Percentiles rank a stretch among this genome's conserved stretches.
Conservation (phyloP, 2,113 vertebrate genomes). For the Atractosteus spatula region DNA sequence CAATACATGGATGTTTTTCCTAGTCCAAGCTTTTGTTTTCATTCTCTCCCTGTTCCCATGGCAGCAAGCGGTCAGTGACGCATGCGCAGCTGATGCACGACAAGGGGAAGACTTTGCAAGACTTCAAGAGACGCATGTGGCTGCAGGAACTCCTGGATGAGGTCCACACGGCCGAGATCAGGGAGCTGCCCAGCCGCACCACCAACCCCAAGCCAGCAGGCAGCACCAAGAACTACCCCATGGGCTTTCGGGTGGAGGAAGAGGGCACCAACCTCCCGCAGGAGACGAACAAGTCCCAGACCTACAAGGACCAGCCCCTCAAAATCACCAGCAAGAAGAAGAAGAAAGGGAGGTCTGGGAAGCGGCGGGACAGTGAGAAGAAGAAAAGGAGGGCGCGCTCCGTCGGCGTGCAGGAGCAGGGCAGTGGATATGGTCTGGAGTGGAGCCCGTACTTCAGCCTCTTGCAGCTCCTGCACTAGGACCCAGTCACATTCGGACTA, state of each 20-base stretch:
- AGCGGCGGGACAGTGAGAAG: slow-evolving; percentile 88
- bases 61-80: slow-evolving; percentile 88
- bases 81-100: slow-evolving; percentile 95
- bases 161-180: slow-evolving; percentile 87
- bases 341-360: slow-evolving; percentile 85
- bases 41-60: slow-evolving; percentile 7
- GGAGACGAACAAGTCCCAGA: slow-evolving; percentile 89
- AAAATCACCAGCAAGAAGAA: slow-evolving; percentile 76
- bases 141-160: slow-evolving; percentile 86
- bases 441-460: slow-evolving; percentile 47
- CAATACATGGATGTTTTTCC: background rate
- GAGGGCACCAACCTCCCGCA: slow-evolving; percentile 78
- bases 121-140: slow-evolving; percentile 80
- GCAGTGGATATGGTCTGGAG: slow-evolving; percentile 48
- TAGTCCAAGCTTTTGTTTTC: background rate
- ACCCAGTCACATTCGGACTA: slow-evolving; percentile 68
- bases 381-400: slow-evolving; percentile 82
- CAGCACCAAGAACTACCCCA: slow-evolving; percentile 80
- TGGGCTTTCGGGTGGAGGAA: slow-evolving; percentile 70
- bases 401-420: slow-evolving; percentile 33
- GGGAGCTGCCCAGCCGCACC: slow-evolving; percentile 47
- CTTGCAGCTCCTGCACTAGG: slow-evolving; percentile 57
- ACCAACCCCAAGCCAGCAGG: slow-evolving; percentile 78
- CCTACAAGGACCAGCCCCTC: slow-evolving; percentile 77
- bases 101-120: slow-evolving; percentile 88